These are phyloP conservation scores for Coenonympha glycerion DNA, from an alignment of 2,888 invertebrate species.

Conservation along the genomic window DNA sequence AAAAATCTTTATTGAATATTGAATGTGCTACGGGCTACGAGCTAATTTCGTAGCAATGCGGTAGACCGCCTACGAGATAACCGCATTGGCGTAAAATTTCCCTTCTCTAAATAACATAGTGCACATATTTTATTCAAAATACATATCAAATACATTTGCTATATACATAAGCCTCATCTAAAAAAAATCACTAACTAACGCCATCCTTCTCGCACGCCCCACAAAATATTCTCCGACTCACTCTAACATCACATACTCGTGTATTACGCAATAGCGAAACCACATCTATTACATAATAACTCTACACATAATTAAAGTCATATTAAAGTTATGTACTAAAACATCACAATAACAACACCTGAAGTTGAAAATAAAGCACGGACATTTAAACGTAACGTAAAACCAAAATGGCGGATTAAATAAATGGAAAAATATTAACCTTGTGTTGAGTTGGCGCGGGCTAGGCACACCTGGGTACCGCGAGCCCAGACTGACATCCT, in stretches of 20 bases:
- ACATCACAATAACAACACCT: constrained; percentile 27
- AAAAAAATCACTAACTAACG: constrained; percentile 35
- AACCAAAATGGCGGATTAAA: constrained; percentile 40
- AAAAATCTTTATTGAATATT: no score
- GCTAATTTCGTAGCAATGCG: background rate
- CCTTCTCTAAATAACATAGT: background rate
- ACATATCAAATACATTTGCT: constrained; percentile 6
- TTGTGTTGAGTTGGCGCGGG: constrained; percentile 52
- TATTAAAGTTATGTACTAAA: constrained; percentile 7
- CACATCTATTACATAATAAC: constrained; percentile 31
- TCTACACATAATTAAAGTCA: constrained; percentile 18
- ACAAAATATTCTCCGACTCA: constrained; percentile 31
- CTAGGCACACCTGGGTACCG: constrained; percentile 69
- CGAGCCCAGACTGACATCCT: constrained; percentile 64
- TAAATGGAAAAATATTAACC: constrained; percentile 51
- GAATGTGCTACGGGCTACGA: background rate
- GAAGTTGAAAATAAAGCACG: constrained; percentile 26
- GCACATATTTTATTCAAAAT: background rate
- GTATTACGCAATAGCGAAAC: constrained; percentile 31
- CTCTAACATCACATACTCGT: constrained; percentile 32
- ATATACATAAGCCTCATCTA: background rate
- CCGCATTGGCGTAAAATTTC: constrained; percentile 9
- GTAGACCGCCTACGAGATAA: background rate
- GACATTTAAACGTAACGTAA: constrained; percentile 32
- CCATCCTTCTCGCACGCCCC: constrained; percentile 33